phyloP scores from a whole-genome alignment of 53 echinoderm and acorn worm species.

The Echinarachnius parma region DNA sequence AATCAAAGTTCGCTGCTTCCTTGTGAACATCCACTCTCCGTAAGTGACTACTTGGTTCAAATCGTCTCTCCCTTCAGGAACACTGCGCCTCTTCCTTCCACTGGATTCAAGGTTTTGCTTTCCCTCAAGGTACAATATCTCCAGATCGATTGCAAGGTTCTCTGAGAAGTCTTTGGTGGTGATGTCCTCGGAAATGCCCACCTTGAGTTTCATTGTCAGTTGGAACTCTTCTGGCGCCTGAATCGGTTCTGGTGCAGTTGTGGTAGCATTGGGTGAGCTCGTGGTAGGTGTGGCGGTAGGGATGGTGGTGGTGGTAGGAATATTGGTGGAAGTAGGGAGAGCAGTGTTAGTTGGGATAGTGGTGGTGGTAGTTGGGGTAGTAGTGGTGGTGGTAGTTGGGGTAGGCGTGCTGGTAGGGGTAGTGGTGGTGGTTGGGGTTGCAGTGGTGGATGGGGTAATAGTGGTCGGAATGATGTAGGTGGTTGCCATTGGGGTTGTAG shows the following conservation, averaged over 20 bases:
- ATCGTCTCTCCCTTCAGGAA: not conserved
- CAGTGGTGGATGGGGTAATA: no score
- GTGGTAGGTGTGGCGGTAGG: not conserved
- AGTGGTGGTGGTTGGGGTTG: no score
- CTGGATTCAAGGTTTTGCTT: not conserved
- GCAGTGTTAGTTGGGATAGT: constrained; percentile 4
- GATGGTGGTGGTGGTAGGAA: no score
- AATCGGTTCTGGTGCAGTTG: constrained; percentile 2
- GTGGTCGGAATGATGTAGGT: no score
- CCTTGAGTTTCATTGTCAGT: constrained; percentile 10
- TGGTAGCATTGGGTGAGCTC: no score
- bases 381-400: no score
- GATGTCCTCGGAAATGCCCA: constrained; percentile 21
- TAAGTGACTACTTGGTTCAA: no score
- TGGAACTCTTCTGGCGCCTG: constrained; percentile 2
- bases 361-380: not conserved
- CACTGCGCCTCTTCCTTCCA: not conserved
- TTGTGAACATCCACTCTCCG: constrained; percentile 13
- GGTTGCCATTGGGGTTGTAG: no score
- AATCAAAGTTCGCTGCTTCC: not conserved
- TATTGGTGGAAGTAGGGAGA: no score
- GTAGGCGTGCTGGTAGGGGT: no score
- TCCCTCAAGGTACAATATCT: constrained; percentile 38
- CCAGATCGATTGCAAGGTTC: constrained; percentile 24
- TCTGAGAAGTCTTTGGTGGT: constrained; percentile 11